Evolutionary conservation across 2,888 invertebrate genomes (phyloP), one percentile per base, ranked within the genome.

Genomic region (Hypomecis atomaria): DNA sequence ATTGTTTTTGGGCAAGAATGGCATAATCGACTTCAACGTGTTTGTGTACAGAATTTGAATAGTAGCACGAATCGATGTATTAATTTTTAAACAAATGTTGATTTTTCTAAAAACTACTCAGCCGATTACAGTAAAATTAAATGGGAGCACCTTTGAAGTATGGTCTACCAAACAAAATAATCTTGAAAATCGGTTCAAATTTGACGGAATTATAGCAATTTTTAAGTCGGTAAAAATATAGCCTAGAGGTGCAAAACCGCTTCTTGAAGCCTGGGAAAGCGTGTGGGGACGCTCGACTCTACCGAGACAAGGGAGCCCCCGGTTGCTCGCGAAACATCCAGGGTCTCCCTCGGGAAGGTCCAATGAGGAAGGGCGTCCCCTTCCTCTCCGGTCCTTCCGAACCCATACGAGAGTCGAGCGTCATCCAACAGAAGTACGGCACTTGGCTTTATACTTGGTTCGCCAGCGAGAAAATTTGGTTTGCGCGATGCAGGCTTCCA

Each of bases 271-370:
- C 38, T 10, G 3, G n/a, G n/a, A 0, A 40, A 33, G 10, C 23
- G 33, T 33, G 23, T 34, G 34, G 7, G 53, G n/a, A 54, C n/a
- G 42, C 53, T 54, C 43, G 42, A 54, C 53, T 54, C 53, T 42
- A 43, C 33, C 23, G n/a, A 47, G 23, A 42, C 42, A 42, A 54
- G 53, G 43, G 33, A 13, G 43, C 10, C 53, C 53, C 53, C 42
- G 9, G n/a, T 0, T 34, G 42, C 1, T 43, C 42, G 49, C 49
- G 49, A 49, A 0, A 4, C 8, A 37, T 11, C 8, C 23, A 23
- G 11, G 37, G 37, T 37, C 37, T 11, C 37, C 37, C 49, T 49
- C 36, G 49, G 49, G 49, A 11, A 49, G 37, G 49, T 37, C 34
- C 49, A 49, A 36, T 37, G 37, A 37, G 49, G 49, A 11, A 4